Evolutionary conservation across 23 tunicate species (phyloP), one percentile per base, ranked within the genome.

Genomic region (Botrylloides violaceus): DNA sequence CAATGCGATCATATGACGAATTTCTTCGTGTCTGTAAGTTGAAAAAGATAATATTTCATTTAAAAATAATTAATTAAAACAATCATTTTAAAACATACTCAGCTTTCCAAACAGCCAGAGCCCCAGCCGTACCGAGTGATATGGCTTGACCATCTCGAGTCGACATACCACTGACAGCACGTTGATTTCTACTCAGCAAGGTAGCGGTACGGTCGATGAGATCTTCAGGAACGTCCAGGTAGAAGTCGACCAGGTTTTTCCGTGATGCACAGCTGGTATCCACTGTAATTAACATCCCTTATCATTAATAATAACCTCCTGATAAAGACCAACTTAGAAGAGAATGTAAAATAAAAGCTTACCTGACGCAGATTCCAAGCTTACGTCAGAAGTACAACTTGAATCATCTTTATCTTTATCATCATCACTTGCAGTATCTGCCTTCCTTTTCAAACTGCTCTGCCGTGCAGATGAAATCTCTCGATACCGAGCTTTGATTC

Each of bases 41-140:
- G 12, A 57, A 36, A 35, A 18, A 1, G 15, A 59, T 73, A 59
- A 59, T 59, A 59, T 23, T 47, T 59, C 9, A n/a, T 20, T 23
- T 7, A 59, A 20, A 9, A 59, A 59, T 7, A 20, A 59, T 59
- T n/a, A 15, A 15, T 59, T 12, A 7, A 24, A 12, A 59, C 22
- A 7, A 18, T 34, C 15, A 21, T 19, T 23, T 24, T 38, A 47
- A 58, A 19, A 77, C 88, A 21, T 65, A 88, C 96, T 88, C 96
- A 2, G 96, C 79, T 65, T 88, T 88, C 88, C 88, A 88, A 2
- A 88, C 96, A 24, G 96, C 88, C 66, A 88, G 56, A 26, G 96
- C 88, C 31, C 76, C 81, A 33, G 84, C 62, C 1, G 88, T 88
- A 29, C 96, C 96, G 5, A 77, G 70, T 1, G 32, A 58, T 18